These are phyloP conservation scores for Hyperoplus lanceolatus DNA, from an alignment of 2,797 vertebrate genomes.

Conservation along the genomic window DNA sequence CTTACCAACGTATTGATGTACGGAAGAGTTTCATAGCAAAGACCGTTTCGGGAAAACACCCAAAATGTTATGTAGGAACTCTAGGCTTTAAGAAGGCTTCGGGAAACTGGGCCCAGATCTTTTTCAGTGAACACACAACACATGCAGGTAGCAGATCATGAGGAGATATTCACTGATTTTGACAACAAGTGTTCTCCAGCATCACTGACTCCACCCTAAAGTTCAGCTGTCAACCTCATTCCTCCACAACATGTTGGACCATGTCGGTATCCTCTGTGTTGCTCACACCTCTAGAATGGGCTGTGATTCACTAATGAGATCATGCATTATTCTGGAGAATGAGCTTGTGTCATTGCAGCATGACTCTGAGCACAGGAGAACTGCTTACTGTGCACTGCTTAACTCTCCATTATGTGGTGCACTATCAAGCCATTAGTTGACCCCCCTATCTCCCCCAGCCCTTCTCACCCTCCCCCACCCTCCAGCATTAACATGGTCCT, in stretches of 20 bases:
- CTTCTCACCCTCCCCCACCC: not conserved
- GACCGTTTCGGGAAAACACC: no score
- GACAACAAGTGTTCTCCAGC: no score
- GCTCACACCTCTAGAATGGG: slow-evolving; percentile 28
- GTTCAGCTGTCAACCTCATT: not conserved
- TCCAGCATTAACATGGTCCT: slow-evolving; percentile 10
- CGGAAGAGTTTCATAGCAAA: no score
- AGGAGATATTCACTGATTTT: no score
- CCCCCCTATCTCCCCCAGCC: not conserved
- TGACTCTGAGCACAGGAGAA: not conserved
- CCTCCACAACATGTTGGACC: not conserved
- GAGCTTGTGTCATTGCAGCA: slow-evolving; percentile 19
- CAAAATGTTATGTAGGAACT: no score
- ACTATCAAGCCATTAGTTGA: slow-evolving; percentile 6
- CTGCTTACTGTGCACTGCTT: slow-evolving; percentile 35
- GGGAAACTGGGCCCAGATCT: no score
- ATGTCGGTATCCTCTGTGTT: slow-evolving; percentile 32
- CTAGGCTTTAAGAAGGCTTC: no score
- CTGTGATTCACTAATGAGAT: slow-evolving; percentile 63
- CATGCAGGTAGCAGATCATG: no score
- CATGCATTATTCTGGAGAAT: slow-evolving; percentile 42
- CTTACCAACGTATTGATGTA: no score
- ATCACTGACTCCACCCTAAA: no score
- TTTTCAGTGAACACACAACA: no score
- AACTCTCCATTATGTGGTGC: slow-evolving; percentile 12